Base-by-base conservation (phyloP, 1,140 invertebrate genomes). In the Drosophila insularis region DNA sequence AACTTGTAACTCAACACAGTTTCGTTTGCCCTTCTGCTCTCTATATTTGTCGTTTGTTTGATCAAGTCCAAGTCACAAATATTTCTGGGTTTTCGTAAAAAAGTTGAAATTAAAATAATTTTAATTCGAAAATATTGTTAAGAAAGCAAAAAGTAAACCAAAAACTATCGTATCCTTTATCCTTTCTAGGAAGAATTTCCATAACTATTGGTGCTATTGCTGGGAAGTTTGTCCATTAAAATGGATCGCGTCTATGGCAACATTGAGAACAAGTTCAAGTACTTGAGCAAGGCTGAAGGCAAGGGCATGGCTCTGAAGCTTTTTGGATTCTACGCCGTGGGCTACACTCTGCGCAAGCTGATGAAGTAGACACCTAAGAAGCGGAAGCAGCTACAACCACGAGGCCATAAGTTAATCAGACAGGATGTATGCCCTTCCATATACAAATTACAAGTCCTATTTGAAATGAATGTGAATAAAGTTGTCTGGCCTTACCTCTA, bases 251-350 rank as follows among this genome's bases (percentile, higher is more conserved):
- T 71, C 6, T 37, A 80, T 46, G 76, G 80, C 11, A 87, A 89
- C 27, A 10, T 89, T 1, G 68, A 64, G 31, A 67, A 68, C 23
- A 71, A 72, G 60, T 59, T 89, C 6, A 87, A 74, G 68, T 39
- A 19, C 32, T n/a, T 78, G 19, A 37, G 56, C 6, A 84, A 74
- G 14, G 64, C 74, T 3, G 84, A 87, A 39, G 62, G 54, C 35
- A 89, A 89, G 60, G 66, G 72, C 1, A 72, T 84, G 73, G 84
- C 84, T 10, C 50, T 87, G 4, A 87, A 87, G 32, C 67, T 87
- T 1, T 65, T 82, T 14, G 84, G 84, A 68, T 87, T 87, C 77
- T 87, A 89, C 13, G 89, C 81, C 14, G 71, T 84, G 53, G 82
- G 81, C 50, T 87, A 70, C 70, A 89, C 80, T 17, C 74, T 89